Percentiles rank a stretch among this genome's conserved stretches.
These are phyloP conservation scores for Hololepta plana DNA, from an alignment of 2,888 invertebrate genomes.

Conservation along the genomic window DNA sequence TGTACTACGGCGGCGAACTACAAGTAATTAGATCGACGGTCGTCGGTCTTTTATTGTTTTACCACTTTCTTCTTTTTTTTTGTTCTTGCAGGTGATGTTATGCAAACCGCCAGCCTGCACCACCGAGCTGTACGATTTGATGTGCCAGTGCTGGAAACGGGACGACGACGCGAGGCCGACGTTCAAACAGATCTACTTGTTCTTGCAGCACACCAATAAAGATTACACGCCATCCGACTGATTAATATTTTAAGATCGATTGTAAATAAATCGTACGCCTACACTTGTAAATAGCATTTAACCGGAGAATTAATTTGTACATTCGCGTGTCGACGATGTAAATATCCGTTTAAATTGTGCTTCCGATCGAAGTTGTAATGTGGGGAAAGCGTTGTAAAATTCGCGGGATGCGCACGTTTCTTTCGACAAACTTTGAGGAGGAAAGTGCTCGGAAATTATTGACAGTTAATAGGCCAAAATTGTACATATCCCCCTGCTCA, in stretches of 20 bases:
- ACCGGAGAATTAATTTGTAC: too few relatives aligned
- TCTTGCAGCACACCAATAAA: slow-evolving; percentile 42
- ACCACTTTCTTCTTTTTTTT: slow-evolving; percentile 1
- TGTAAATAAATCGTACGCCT: background rate
- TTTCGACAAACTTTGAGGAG: too few relatives aligned
- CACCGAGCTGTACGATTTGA: slow-evolving; percentile 53
- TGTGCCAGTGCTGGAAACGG: slow-evolving; percentile 50
- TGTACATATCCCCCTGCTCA: too few relatives aligned
- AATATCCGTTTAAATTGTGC: too few relatives aligned
- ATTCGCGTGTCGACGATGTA: too few relatives aligned
- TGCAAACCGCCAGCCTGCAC: slow-evolving; percentile 62
- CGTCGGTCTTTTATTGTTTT: background rate
- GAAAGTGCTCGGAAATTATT: too few relatives aligned
- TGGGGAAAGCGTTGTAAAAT: too few relatives aligned
- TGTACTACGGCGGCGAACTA: slow-evolving; percentile 42
- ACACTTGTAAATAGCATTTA: slow-evolving; percentile 2
- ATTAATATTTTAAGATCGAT: slow-evolving; percentile 7
- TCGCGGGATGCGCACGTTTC: too few relatives aligned
- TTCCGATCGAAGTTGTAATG: too few relatives aligned
- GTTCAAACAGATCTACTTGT: slow-evolving; percentile 48
- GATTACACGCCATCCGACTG: slow-evolving; percentile 31
- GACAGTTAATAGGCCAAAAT: too few relatives aligned
- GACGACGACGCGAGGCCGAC: slow-evolving; percentile 39
- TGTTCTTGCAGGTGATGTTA: slow-evolving; percentile 28
- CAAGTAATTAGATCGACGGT: slow-evolving; percentile 26